Conservation (phyloP, 2,888 invertebrate genomes). For the Lacanobia oleracea region DNA sequence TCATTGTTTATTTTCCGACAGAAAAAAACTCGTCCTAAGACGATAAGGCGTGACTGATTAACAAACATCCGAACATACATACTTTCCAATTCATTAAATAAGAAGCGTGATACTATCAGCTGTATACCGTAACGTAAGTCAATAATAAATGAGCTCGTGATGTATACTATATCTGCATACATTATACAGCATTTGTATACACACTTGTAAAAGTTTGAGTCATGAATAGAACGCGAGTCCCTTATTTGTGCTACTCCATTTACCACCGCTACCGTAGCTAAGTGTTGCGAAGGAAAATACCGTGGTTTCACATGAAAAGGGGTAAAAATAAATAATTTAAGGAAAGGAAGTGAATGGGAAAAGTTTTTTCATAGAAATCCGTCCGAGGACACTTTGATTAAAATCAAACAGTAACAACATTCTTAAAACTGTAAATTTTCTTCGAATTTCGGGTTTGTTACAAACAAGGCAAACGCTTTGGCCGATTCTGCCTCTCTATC, state of each 20-base stretch:
- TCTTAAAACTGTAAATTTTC: neutral
- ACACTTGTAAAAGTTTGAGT: constrained; percentile 31
- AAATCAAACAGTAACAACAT: neutral
- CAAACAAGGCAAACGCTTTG: no score
- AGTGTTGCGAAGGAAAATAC: constrained; percentile 36
- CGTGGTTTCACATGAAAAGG: constrained; percentile 28
- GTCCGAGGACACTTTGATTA: neutral
- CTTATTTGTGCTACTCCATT: constrained; percentile 43
- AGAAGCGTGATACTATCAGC: neutral
- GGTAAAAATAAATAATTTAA: constrained; percentile 28
- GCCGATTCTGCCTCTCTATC: no score
- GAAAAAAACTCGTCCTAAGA: no score
- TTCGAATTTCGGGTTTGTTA: no score
- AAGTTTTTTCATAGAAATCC: neutral
- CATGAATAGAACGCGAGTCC: constrained; percentile 24
- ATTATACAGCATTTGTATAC: constrained; percentile 12
- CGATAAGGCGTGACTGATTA: no score
- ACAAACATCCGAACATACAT: no score
- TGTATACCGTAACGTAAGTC: neutral
- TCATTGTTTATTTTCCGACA: no score
- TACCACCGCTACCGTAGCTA: constrained; percentile 25
- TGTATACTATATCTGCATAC: neutral
- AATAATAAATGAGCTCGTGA: neutral
- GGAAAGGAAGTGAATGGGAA: constrained; percentile 23
- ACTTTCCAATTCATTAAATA: no score